These are phyloP conservation scores for Vanessa cardui DNA, from an alignment of 2,888 invertebrate genomes.

Conservation along the genomic window DNA sequence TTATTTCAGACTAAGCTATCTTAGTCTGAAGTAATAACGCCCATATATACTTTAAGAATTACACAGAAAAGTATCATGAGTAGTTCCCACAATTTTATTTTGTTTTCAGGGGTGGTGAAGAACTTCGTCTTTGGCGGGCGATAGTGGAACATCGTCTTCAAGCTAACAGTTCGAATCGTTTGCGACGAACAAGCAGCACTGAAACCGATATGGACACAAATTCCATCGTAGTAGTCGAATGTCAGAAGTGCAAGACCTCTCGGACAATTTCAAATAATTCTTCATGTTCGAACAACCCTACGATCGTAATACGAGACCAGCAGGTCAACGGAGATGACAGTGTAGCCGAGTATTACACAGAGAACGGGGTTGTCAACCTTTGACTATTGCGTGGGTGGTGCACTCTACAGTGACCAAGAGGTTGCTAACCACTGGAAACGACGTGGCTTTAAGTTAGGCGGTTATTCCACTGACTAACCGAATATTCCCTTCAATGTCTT, in stretches of 20 bases:
- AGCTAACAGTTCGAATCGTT: conserved; percentile 48
- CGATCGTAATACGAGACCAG: conserved; percentile 65
- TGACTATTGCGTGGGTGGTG: conserved; percentile 81
- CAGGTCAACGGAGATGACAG: conserved; percentile 60
- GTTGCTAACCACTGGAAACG: conserved; percentile 20
- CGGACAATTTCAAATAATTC: conserved; percentile 52
- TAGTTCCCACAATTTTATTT: not conserved
- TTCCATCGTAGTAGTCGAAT: conserved; percentile 75
- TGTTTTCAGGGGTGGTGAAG: conserved; percentile 88
- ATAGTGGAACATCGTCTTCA: conserved; percentile 84
- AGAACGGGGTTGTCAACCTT: conserved; percentile 66
- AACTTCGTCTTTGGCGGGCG: conserved; percentile 93
- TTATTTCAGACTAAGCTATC: too few relatives aligned
- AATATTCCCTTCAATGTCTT: not conserved
- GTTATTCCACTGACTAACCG: conserved; percentile 22
- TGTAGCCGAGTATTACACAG: conserved; percentile 60
- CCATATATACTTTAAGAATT: too few relatives aligned
- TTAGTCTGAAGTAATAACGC: too few relatives aligned
- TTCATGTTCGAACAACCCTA: conserved; percentile 64
- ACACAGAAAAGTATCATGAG: too few relatives aligned
- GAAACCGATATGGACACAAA: conserved; percentile 76
- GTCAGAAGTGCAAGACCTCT: conserved; percentile 63
- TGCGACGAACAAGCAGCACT: conserved; percentile 70
- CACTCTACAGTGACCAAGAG: conserved; percentile 69
- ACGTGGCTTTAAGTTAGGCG: conserved; percentile 24